These are phyloP conservation scores for Acheta domesticus DNA, from an alignment of 2,888 invertebrate genomes.

Conservation along the genomic window DNA sequence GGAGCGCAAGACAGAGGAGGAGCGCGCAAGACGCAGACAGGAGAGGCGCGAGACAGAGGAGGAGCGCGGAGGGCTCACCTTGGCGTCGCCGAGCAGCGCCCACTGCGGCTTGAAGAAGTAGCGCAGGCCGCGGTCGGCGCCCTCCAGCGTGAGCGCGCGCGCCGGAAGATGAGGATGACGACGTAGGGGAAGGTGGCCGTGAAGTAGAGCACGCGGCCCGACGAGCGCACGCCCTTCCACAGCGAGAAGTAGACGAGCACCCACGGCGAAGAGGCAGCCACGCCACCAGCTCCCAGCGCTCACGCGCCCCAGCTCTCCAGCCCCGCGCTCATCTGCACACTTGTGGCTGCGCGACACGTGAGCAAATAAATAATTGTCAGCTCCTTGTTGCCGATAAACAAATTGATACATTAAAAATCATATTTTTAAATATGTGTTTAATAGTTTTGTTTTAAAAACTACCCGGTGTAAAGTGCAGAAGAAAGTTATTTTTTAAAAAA, in stretches of 20 bases:
- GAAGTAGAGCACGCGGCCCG: conserved; percentile 85
- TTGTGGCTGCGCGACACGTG: conserved; percentile 65
- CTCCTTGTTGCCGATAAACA: background rate
- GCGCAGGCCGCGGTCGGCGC: conserved; percentile 77
- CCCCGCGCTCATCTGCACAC: conserved; percentile 79
- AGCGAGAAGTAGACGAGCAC: conserved; percentile 91
- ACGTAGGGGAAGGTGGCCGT: conserved; percentile 91
- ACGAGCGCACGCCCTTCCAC: conserved; percentile 95
- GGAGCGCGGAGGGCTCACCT: too few relatives aligned
- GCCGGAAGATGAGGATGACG: conserved; percentile 77
- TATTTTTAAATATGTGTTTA: too few relatives aligned
- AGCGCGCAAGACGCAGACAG: too few relatives aligned
- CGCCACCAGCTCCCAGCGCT: conserved; percentile 84
- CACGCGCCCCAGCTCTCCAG: conserved; percentile 77
- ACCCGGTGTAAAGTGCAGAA: too few relatives aligned
- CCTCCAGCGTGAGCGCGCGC: conserved; percentile 84
- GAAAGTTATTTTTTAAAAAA: too few relatives aligned
- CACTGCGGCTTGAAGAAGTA: conserved; percentile 87
- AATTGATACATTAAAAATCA: background rate
- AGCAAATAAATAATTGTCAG: conserved; percentile 32
- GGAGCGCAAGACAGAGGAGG: too few relatives aligned
- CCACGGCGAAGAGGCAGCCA: conserved; percentile 90
- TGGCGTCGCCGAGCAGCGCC: conserved; percentile 75
- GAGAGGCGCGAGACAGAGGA: too few relatives aligned
- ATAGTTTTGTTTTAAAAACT: too few relatives aligned